Evolutionary conservation across 2,888 invertebrate genomes (phyloP), one percentile per base, ranked within the genome.

Genomic region (Metellina segmentata): DNA sequence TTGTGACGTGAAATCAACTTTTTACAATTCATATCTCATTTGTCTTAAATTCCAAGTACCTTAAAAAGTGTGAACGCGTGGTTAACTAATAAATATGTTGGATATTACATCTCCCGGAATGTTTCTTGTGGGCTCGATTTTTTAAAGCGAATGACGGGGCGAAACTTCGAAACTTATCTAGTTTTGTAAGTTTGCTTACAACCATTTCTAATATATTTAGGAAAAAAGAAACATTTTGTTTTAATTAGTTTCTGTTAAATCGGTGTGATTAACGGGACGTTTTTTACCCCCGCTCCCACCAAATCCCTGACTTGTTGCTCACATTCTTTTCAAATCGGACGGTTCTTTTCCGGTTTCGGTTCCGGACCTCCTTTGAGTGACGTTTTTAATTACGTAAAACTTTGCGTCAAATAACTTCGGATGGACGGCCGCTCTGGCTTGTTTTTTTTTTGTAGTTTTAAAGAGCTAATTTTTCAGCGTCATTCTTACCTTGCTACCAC

Each of bases 381-480:
- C 90, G 90, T 91, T 91, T 91, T 91, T 91, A 91, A 91, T 91
- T 91, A 91, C 86, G 90, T 52, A 75, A 81, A 86, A 79, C 82
- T 75, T 52, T 52, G 89, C 16, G 81, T 86, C 85, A 91, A 86
- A 86, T 82, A 91, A 91, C 74, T 91, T 86, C 61, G 81, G 81
- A 61, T 53, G 85, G 70, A 75, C 61, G 20, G 61, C 61, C 61
- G 61, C 11, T 5, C 61, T 11, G 61, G 61, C 61, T 61, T 74
- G 53, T 81, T 78, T 90, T 90, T 85, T n/a, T n/a, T 75, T 82
- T 77, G 51, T 77, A 77, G 19, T 83, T 89, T 83, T 70, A 51
- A 85, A 78, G 51, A 51, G 77, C 20, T 86, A 69, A 78, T 78
- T 86, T 70, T 78, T 78, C 79, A n/a, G 70, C 48, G n/a, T 16